Conservation (phyloP, 2,888 invertebrate genomes). For the Oxycera nigricornis region DNA sequence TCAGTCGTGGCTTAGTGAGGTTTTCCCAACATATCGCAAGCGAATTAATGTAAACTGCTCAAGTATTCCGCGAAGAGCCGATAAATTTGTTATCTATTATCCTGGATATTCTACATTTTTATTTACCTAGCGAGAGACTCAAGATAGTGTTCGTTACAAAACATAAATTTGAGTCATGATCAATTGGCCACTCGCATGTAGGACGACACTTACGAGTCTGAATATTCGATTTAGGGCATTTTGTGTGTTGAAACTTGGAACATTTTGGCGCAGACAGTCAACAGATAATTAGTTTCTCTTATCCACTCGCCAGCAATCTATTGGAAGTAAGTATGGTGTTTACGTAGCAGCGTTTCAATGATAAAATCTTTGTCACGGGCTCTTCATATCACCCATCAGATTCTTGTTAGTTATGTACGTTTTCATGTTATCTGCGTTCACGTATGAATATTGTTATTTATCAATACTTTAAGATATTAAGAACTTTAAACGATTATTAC, state of each 20-base stretch:
- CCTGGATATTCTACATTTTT: background rate
- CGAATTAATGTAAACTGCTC: background rate
- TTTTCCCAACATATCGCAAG: background rate
- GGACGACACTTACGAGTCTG: background rate
- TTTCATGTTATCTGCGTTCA: too few relatives aligned
- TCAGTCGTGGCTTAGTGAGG: background rate
- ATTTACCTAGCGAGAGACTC: background rate
- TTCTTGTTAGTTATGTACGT: background rate
- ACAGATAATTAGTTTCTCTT: conserved; percentile 17
- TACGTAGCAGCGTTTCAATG: conserved; percentile 7
- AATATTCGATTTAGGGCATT: background rate
- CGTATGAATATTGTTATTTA: too few relatives aligned
- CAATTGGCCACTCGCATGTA: background rate
- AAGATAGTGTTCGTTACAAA: background rate
- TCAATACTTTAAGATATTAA: background rate
- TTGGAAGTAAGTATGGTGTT: conserved; percentile 5
- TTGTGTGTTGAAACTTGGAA: background rate
- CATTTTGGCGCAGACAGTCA: conserved; percentile 8
- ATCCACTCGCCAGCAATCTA: conserved; percentile 8
- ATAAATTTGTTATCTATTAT: conserved; percentile 13
- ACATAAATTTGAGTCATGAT: conserved; percentile 3
- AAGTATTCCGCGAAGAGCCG: background rate
- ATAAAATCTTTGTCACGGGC: conserved; percentile 22
- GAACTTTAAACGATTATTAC: background rate
- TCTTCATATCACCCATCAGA: background rate